Conservation (phyloP, 1,140 invertebrate genomes). For the Bombus waltoni region DNA sequence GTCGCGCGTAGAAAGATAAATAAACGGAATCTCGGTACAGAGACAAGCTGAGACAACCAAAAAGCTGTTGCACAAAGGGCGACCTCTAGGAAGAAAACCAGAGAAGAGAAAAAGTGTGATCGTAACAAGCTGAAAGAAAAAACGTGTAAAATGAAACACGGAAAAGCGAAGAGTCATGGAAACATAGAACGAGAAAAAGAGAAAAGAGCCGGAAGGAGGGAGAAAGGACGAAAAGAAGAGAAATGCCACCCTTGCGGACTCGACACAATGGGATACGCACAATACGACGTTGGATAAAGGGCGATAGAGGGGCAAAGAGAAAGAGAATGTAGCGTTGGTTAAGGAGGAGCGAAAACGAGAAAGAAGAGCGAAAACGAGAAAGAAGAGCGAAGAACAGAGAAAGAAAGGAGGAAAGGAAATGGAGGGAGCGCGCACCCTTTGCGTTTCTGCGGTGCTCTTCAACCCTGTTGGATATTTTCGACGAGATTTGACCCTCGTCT, state of each 20-base stretch:
- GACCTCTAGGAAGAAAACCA: background rate
- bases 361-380: background rate
- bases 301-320: conserved; percentile 17
- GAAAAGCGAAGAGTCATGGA: background rate
- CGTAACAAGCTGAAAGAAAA: background rate
- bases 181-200: background rate
- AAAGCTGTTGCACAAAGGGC: background rate
- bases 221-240: conserved; percentile 4
- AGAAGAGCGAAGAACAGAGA: background rate
- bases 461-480: conserved; percentile 57
- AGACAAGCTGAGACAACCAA: no score
- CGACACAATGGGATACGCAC: conserved; percentile 60
- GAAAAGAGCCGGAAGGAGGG: background rate
- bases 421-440: conserved; percentile 36
- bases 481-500: conserved; percentile 61
- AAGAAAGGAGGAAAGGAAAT: conserved; percentile 12
- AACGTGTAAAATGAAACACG: background rate
- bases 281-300: conserved; percentile 45
- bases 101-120: background rate
- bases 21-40: no score
- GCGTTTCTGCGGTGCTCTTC: conserved; percentile 42
- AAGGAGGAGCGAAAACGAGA: background rate
- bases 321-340: background rate
- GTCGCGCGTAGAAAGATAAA: no score
- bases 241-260: conserved; percentile 40